phyloP scores from a whole-genome alignment of 2,113 vertebrate species.

The Poeciliopsis turrubarensis region DNA sequence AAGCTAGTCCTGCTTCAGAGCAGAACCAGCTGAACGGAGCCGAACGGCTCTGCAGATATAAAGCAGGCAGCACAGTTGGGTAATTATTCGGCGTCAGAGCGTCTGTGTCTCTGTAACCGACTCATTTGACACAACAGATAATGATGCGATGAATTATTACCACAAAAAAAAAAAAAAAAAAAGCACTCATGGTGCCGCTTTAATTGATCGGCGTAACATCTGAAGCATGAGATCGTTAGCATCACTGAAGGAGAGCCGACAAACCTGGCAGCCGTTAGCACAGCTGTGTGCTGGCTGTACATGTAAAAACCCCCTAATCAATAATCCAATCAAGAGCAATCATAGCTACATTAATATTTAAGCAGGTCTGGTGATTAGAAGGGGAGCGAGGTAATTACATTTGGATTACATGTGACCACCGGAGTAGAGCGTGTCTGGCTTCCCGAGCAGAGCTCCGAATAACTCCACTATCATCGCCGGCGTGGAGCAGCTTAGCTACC shows the following conservation, averaged over 20 bases:
- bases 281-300: background rate
- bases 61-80: background rate
- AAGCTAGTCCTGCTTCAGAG: background rate
- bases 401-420: conserved; percentile 46
- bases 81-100: background rate
- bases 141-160: background rate
- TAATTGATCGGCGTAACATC: background rate
- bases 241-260: background rate
- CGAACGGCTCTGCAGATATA: background rate
- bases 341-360: conserved; percentile 32
- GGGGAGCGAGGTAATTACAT: conserved; percentile 38
- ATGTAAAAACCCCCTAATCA: conserved; percentile 25
- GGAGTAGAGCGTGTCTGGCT: background rate
- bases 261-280: conserved; percentile 5
- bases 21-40: background rate
- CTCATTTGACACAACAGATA: background rate
- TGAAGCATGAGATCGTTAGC: background rate
- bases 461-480: background rate
- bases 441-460: conserved; percentile 15
- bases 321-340: conserved; percentile 34
- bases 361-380: conserved; percentile 37
- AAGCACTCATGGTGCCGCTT: background rate
- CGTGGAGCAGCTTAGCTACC: conserved; percentile 4
- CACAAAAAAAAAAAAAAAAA: background rate
- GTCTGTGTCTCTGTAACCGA: background rate